Evolutionary conservation across 1,140 invertebrate species (phyloP).

Genomic region (Augochlora pura): DNA sequence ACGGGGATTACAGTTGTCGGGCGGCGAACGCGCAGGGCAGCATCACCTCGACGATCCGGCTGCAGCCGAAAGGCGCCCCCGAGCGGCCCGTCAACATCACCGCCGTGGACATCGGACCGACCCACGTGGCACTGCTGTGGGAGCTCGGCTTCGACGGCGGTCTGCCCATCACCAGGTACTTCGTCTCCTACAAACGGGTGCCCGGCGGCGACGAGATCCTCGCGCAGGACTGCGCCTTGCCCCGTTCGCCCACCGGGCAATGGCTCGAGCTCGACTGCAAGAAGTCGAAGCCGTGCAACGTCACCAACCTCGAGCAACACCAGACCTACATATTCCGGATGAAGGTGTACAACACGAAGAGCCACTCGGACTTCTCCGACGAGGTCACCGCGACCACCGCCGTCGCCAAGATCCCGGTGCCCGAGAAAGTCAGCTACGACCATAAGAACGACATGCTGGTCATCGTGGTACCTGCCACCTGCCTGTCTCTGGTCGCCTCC

Average conservation of each 20-base stretch:
- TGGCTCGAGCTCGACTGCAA: constrained; percentile 92
- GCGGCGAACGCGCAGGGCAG: constrained; percentile 89
- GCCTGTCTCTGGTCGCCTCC: constrained; percentile 86
- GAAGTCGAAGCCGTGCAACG: constrained; percentile 91
- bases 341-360: constrained; percentile 92
- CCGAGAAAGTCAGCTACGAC: constrained; percentile 90
- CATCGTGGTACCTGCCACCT: constrained; percentile 89
- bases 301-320: constrained; percentile 90
- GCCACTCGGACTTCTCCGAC: constrained; percentile 91
- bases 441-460: constrained; percentile 86
- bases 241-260: constrained; percentile 82
- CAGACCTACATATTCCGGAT: constrained; percentile 91
- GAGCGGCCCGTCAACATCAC: constrained; percentile 88
- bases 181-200: constrained; percentile 87
- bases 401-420: constrained; percentile 90
- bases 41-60: constrained; percentile 87
- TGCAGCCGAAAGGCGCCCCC: constrained; percentile 92
- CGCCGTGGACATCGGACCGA: constrained; percentile 86
- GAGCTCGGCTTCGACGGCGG: constrained; percentile 95
- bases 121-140: constrained; percentile 90
- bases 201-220: constrained; percentile 82
- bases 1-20: constrained; percentile 94
- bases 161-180: constrained; percentile 90
- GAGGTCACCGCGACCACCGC: constrained; percentile 89
- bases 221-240: constrained; percentile 83